A percentile compares a stretch with the other conserved stretches of the same genome.
phyloP scores from a whole-genome alignment of 1,140 invertebrate genomes.

The Conopomorpha cramerella region DNA sequence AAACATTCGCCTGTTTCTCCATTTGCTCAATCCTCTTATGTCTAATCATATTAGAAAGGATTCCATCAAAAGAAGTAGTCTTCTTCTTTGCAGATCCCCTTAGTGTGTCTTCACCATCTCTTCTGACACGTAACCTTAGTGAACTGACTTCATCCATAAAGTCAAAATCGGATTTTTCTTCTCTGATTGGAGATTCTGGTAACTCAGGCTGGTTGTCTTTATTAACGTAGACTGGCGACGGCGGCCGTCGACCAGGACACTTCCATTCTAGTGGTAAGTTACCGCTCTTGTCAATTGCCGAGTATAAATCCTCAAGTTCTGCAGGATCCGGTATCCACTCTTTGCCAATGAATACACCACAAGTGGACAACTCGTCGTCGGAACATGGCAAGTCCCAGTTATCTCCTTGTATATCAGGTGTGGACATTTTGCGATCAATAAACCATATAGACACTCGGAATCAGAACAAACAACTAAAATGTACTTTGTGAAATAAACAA shows the following conservation, averaged over 20 bases:
- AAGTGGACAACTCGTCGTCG: constrained; percentile 61
- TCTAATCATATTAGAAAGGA: constrained; percentile 73
- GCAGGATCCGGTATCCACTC: constrained; percentile 49
- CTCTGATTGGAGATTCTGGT: constrained; percentile 45
- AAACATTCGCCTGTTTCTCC: constrained; percentile 46
- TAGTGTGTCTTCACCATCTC: constrained; percentile 66
- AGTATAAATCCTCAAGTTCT: constrained; percentile 63
- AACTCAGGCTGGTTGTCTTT: constrained; percentile 46
- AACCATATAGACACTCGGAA: too few species aligned
- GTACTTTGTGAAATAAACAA: too few species aligned
- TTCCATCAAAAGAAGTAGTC: constrained; percentile 74
- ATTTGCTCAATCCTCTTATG: constrained; percentile 68
- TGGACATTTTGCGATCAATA: too few species aligned
- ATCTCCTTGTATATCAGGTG: constrained; percentile 48
- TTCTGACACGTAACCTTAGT: constrained; percentile 64
- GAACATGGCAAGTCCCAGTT: constrained; percentile 65
- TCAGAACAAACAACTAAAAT: too few species aligned
- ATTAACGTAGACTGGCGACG: constrained; percentile 49
- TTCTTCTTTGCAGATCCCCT: constrained; percentile 78
- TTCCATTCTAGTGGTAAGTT: constrained; percentile 65
- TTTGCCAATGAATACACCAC: constrained; percentile 32
- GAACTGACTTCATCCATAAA: constrained; percentile 76
- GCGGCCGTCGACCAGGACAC: constrained; percentile 65
- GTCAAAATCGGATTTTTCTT: constrained; percentile 73
- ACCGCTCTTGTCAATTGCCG: constrained; percentile 60